phyloP scores from a whole-genome alignment of 2,888 invertebrate genomes.

The Drosophila mercatorum region DNA sequence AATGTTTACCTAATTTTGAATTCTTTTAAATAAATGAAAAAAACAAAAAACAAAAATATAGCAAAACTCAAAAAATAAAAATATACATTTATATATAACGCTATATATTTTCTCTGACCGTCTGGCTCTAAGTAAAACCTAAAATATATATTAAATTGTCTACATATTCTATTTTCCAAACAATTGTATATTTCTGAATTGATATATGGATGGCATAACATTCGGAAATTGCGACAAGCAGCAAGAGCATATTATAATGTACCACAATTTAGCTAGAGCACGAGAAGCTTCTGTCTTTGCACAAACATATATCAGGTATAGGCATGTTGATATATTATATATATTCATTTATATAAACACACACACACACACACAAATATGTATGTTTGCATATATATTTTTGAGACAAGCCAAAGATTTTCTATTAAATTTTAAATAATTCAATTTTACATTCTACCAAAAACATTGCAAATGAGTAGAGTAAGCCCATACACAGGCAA shows the following conservation, averaged over 20 bases:
- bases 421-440: constrained; percentile 80
- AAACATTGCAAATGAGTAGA: constrained; percentile 78
- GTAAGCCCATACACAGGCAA: constrained; percentile 58
- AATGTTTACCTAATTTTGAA: no score
- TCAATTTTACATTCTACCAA: constrained; percentile 79
- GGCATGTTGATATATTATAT: constrained; percentile 12
- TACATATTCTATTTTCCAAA: no score
- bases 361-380: constrained; percentile 12
- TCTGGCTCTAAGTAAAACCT: no score
- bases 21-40: no score
- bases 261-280: constrained; percentile 6
- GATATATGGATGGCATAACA: background rate
- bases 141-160: no score
- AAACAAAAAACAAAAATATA: no score
- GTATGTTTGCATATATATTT: constrained; percentile 35
- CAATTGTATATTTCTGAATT: background rate
- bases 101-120: no score
- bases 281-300: constrained; percentile 13
- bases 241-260: background rate
- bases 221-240: background rate
- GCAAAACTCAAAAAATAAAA: no score
- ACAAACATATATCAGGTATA: constrained; percentile 16
- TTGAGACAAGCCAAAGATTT: constrained; percentile 74
- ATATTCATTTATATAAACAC: constrained; percentile 3
- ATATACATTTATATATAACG: no score